Evolutionary conservation across 2,888 invertebrate species (phyloP).

Genomic region (Toxonevra muliebris): DNA sequence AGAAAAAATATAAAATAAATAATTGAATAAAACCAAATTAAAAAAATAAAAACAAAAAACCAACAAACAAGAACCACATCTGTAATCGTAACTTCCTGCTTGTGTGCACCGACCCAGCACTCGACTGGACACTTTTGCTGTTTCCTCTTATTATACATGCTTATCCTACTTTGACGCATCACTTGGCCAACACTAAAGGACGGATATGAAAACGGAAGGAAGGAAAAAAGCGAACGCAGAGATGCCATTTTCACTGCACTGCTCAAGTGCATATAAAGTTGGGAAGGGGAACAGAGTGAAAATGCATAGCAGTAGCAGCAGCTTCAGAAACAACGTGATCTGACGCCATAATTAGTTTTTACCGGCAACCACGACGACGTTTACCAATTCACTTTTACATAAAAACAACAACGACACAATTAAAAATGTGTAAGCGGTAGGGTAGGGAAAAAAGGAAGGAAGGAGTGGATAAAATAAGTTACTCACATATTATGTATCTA

Average conservation of each 20-base stretch:
- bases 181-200: no score
- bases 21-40: not conserved
- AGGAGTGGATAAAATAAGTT: no score
- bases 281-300: not conserved
- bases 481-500: no score
- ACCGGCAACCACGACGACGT: constrained; percentile 3
- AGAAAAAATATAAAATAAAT: constrained; percentile 8
- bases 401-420: not conserved
- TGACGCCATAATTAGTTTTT: constrained; percentile 34
- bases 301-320: not conserved
- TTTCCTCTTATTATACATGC: no score
- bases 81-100: not conserved
- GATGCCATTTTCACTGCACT: constrained; percentile 15
- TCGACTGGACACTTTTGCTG: no score
- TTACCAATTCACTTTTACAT: not conserved
- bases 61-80: constrained; percentile 33
- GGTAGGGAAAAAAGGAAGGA: no score
- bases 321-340: constrained; percentile 24
- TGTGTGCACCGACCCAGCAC: not conserved
- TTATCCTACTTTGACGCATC: no score
- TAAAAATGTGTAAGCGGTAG: no score
- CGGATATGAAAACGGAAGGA: not conserved
- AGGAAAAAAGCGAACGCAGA: constrained; percentile 4
- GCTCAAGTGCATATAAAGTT: constrained; percentile 17
- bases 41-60: constrained; percentile 41